Evolutionary conservation across 2,888 invertebrate species (phyloP).

Genomic region (Pocota personata): DNA sequence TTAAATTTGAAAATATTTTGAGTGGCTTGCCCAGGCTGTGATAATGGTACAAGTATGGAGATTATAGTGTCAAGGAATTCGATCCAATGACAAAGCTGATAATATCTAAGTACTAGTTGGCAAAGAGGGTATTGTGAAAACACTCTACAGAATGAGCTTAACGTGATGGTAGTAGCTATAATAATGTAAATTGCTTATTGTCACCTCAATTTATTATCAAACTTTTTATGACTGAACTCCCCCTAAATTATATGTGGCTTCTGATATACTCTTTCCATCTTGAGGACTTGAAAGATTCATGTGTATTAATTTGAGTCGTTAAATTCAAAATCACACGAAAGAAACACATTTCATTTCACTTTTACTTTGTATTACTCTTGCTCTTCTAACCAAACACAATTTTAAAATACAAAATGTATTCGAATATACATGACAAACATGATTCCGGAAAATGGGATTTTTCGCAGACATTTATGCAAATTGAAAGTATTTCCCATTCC

Average conservation of each 20-base stretch:
- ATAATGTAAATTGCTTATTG: background rate
- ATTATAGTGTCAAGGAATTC: too few relatives aligned
- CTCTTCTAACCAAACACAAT: background rate
- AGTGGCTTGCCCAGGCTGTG: background rate
- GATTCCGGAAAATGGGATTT: conserved; percentile 31
- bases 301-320: conserved; percentile 9
- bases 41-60: background rate
- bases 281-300: background rate
- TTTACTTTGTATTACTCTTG: background rate
- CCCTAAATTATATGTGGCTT: background rate
- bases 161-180: background rate
- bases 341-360: background rate
- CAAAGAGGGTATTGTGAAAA: background rate
- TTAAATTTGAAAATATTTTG: background rate
- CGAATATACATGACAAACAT: conserved; percentile 7
- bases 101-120: background rate
- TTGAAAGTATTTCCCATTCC: conserved; percentile 35
- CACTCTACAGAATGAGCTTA: background rate
- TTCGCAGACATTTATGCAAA: conserved; percentile 49
- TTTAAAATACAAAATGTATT: background rate
- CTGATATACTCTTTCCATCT: background rate
- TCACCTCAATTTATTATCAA: background rate
- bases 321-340: background rate
- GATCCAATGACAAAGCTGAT: too few relatives aligned
- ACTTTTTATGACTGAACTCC: background rate